Evolutionary conservation across 2,113 vertebrate genomes (phyloP), one percentile per base, ranked within the genome.

Genomic region (Dermatemys mawii): DNA sequence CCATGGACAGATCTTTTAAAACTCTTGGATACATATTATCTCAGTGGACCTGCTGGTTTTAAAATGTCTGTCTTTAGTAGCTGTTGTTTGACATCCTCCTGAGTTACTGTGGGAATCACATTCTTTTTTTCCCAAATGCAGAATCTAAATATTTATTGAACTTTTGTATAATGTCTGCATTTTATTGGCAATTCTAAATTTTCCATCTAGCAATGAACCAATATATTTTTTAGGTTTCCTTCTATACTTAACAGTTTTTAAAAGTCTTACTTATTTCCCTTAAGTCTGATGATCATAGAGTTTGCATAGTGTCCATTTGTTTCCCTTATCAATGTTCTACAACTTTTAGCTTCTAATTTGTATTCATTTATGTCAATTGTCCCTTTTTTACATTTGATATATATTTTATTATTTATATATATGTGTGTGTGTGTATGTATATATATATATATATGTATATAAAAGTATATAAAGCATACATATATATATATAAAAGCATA

Each of bases 141-240:
- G 21, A 75, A 75, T 11, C 44, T 14, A 60, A 67, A 67, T 67
- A 67, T 44, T 44, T 73, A 73, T 75, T 44, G 38, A 75, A 38
- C 22, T 4, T 3, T 76, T 35, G 4, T n/a, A n/a, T 35, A 17
- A 0, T 6, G 24, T 50, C 2, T 73, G 75, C n/a, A 1, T 50
- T 90, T 76, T 35, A 41, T 76, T 86, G 54, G 3, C 73, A 35
- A 50, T 48, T 38, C 63, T 27, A 19, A 17, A 50, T 21, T 24
- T 84, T 87, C 11, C n/a, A 75, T 75, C 38, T 75, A 75, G 19
- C 24, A 75, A 75, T 41, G 38, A 11, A 8, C 10, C 38, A 24
- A 11, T 26, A 44, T 11, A 22, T 11, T 75, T 44, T 75, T 70
- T 70, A 44, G 21, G n/a, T 26, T 73, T 73, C 22, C 22, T 73